Evolutionary conservation across 2,888 invertebrate species (phyloP), one percentile per base, ranked within the genome.

Genomic region (Galeopsomyia nigrocyanea): DNA sequence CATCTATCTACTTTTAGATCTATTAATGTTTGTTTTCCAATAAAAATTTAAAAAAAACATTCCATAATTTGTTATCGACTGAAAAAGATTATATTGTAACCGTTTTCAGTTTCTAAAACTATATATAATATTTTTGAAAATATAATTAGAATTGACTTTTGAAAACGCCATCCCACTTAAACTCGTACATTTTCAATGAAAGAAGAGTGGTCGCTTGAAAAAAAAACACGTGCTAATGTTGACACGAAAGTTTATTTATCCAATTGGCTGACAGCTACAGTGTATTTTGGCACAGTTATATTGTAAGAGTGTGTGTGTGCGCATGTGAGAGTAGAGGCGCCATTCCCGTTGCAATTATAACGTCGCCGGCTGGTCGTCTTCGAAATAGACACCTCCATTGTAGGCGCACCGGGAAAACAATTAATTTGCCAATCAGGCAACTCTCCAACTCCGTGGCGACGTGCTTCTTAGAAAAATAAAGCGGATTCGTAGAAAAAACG

Each of bases 111-210:
- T 26, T 5, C 26, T 26, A 26, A n/a, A n/a, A n/a, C n/a, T 26
- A 5, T 10, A 21, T 21, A 13, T 1, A 26, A 57, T 13, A 13
- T 31, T 22, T 56, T 22, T 22, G 21, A 22, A 56, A 56, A 56
- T 21, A 56, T 21, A 3, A 22, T 21, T 55, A 3, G 2, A 26
- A 26, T 26, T 26, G 2, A 26, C 5, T 26, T 26, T 26, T 5
- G 2, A 26, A 2, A 21, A n/a, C n/a, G n/a, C n/a, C n/a, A n/a
- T n/a, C n/a, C n/a, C n/a, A 39, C 39, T 31, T 22, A 47, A 49
- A 61, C 47, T 61, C 19, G 17, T 14, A 2, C 21, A 31, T 80
- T 78, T 77, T 72, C 75, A 70, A 68, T 79, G 81, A 79, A 79
- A 79, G 77, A 79, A 78, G 63, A 67, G 31, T 31, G 31, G 3